These are phyloP conservation scores for Mungos mungo DNA, from an alignment of 2,113 vertebrate species.

Conservation along the genomic window DNA sequence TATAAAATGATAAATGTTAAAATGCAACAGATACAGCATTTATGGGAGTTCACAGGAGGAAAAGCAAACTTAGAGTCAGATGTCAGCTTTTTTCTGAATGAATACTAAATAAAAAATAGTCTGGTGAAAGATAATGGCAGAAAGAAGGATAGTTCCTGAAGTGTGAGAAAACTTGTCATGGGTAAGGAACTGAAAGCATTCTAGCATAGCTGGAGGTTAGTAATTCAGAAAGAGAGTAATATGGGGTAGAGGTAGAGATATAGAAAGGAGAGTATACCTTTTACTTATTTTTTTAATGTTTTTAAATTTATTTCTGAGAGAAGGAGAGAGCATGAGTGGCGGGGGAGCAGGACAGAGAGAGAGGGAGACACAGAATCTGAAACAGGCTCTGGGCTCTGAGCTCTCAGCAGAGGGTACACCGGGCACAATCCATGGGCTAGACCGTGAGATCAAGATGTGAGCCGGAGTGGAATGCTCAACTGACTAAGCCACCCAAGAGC, in stretches of 20 bases:
- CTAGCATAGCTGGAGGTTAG: background rate
- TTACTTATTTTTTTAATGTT: too few relatives aligned
- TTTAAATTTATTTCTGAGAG: too few relatives aligned
- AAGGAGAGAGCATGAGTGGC: too few relatives aligned
- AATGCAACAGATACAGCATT: background rate
- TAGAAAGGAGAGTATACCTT: background rate
- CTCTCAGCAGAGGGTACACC: too few relatives aligned
- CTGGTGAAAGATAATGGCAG: background rate
- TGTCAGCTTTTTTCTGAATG: background rate
- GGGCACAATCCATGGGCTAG: too few relatives aligned
- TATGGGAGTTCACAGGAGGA: background rate
- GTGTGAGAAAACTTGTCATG: background rate
- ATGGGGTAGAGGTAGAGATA: background rate
- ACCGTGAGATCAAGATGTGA: too few relatives aligned
- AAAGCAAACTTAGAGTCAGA: background rate
- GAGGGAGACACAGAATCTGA: too few relatives aligned
- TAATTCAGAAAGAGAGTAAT: background rate
- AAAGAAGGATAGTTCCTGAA: background rate
- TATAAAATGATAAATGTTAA: background rate
- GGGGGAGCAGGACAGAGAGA: too few relatives aligned
- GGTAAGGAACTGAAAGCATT: background rate
- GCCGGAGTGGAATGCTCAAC: too few relatives aligned
- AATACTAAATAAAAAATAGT: background rate
- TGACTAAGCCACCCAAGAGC: too few relatives aligned
- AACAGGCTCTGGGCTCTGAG: too few relatives aligned